Percentiles rank a stretch among this genome's conserved stretches.
Conservation (phyloP, 2,888 invertebrate genomes). For the Lacanobia wlatinum region DNA sequence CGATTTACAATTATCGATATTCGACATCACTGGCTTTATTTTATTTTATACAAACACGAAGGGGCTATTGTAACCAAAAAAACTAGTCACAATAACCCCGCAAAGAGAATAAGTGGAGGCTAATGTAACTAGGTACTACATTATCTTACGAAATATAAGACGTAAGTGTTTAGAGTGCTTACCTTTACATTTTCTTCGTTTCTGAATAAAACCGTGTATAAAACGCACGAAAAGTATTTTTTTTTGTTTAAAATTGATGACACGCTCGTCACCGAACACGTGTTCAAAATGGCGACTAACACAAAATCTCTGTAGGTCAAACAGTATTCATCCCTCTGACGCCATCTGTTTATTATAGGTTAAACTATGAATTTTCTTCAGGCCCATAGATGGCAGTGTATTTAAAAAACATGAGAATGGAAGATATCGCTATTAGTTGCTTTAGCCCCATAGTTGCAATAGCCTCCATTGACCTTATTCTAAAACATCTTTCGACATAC, state of each 20-base stretch:
- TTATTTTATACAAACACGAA: neutral
- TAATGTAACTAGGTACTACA: neutral
- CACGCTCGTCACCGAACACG: neutral
- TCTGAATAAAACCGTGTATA: neutral
- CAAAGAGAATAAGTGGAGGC: neutral
- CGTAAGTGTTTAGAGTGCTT: neutral
- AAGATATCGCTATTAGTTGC: neutral
- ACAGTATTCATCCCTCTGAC: neutral
- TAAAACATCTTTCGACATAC: no score
- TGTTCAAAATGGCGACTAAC: neutral
- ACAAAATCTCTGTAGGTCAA: neutral
- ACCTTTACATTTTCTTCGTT: neutral
- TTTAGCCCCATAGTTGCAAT: neutral
- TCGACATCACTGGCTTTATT: neutral
- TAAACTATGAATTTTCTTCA: neutral
- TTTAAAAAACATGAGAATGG: neutral
- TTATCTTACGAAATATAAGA: constrained; percentile 3
- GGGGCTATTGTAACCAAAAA: neutral
- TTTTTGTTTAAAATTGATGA: neutral
- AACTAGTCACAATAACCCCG: neutral
- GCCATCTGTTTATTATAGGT: no score
- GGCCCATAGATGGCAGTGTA: neutral
- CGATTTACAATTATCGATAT: neutral
- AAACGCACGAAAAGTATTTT: constrained; percentile 1
- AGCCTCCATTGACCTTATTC: neutral